Evolutionary conservation across 2,888 invertebrate genomes (phyloP), one percentile per base, ranked within the genome.

Genomic region (Dicroscelio sp.): DNA sequence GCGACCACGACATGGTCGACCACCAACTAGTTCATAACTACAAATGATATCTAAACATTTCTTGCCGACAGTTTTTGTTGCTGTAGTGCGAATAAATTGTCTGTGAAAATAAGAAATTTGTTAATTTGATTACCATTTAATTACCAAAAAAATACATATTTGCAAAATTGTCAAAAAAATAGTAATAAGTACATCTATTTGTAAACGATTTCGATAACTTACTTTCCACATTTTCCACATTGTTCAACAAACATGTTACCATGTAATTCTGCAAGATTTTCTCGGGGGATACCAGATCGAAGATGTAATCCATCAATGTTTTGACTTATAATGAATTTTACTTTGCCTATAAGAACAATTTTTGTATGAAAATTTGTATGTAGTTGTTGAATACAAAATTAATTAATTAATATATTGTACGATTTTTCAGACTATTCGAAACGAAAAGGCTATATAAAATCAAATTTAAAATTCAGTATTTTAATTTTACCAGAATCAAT

Each of bases 261-360:
- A 97, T 99, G 99, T 69, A 99, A 97, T 97, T 99, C 99, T 14
- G 99, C 98, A 90, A 99, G 97, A 95, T 98, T 97, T 94, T 98
- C 98, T 88, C 99, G 97, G 0, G 98, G 97, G 90, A 99, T 97
- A 4, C 99, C 99, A 10, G 99, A 99, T 95, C 98, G 98, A 80
- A 99, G 97, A 97, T 99, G 99, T 73, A 99, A 97, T 0, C 99
- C 99, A 97, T 99, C 99, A 94, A 99, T 99, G 97, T 99, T 99
- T 97, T 99, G 99, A 95, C 99, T 99, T 30, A 99, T 98, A 43
- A 99, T 97, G 96, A 98, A 99, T 93, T 99, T 98, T 0, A 99
- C 97, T 96, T 97, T 97, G 60, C 98, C 98, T 96, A 23, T 12
- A 76, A n/a, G 14, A 69, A 27, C 17, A 96, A 43, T 43, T 12